Evolutionary conservation across 2,888 invertebrate species (phyloP).

Genomic region (Pheosia tremula): DNA sequence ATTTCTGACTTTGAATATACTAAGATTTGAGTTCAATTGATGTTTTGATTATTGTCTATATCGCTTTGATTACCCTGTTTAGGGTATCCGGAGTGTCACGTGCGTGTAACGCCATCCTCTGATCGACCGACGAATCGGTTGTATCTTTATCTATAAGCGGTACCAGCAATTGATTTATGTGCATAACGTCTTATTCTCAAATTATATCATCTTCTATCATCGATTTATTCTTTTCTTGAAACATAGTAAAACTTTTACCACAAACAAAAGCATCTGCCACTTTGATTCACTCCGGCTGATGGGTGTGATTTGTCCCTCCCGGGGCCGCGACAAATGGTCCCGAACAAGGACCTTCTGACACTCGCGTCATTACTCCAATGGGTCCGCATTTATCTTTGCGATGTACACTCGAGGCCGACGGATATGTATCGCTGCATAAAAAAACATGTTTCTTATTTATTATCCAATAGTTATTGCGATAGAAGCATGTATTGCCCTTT

Average conservation of each 20-base stretch:
- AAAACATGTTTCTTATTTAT: background rate
- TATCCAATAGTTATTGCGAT: too few species aligned
- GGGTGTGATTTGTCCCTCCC: slow-evolving; percentile 32
- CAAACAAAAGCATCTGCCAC: slow-evolving; percentile 11
- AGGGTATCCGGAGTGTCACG: too few species aligned
- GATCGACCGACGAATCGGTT: background rate
- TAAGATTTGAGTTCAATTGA: background rate
- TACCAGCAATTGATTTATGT: too few species aligned
- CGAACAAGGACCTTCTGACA: slow-evolving; percentile 28
- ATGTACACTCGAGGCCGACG: slow-evolving; percentile 21
- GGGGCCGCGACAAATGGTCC: slow-evolving; percentile 26
- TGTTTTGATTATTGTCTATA: background rate
- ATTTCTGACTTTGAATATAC: background rate
- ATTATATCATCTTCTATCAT: too few species aligned
- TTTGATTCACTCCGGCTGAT: slow-evolving; percentile 30
- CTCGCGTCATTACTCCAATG: slow-evolving; percentile 23
- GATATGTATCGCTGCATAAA: slow-evolving; percentile 10
- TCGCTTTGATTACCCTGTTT: too few species aligned
- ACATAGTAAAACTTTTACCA: slow-evolving; percentile 19
- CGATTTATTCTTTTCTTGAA: slow-evolving; percentile 5
- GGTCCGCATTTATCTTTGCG: slow-evolving; percentile 32
- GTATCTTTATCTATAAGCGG: too few species aligned
- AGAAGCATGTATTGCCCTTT: too few species aligned
- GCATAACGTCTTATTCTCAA: too few species aligned
- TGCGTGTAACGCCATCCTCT: too few species aligned